Base-by-base conservation (phyloP, 2,797 vertebrate species). In the Hyperoplus immaculatus region DNA sequence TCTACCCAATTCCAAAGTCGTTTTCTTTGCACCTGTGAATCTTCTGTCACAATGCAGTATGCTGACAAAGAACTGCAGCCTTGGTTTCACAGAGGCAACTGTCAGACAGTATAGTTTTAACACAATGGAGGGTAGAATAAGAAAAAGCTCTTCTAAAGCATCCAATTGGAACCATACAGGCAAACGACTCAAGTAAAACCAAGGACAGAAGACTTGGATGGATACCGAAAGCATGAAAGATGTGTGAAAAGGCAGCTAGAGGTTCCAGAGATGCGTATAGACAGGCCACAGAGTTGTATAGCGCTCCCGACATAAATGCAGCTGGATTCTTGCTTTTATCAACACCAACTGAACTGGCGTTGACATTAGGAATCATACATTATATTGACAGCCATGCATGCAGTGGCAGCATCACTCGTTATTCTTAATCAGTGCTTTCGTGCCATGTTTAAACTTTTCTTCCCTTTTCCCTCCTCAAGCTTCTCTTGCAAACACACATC, bases 1-100 rank as follows among this genome's bases (percentile, higher is more conserved):
- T 80, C 74, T 62, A 71, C 89, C 87, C 74, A 81, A 86, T 89
- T 78, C 71, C 76, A 73, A 75, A 74, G 51, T 84, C 63, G 47
- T 78, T 75, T 66, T 85, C 78, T 90, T 91, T 91, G 86, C 90
- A 94, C 91, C 90, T 90, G 89, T 72, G 82, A 89, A 81, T 90
- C 80, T 78, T 86, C 87, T 91, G 77, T 85, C 86, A 92, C 89
- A 93, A 90, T 88, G 85, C 77, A 88, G 85, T 83, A 29, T 58
- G 50, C 79, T 87, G 87, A 93, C 87, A 94, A 92, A 94, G 81
- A 85, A 82, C 54, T 60, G 75, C 88, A 88, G 72, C 71, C 82
- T 58, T 61, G 72, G 83, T 87, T 88, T 89, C 88, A 87, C 77
- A 80, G 59, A 89, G 82, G 80, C 60, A 88, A 83, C 89, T 90